A percentile compares a stretch with the other conserved stretches of the same genome.
Conservation (phyloP, 1,140 invertebrate species). For the Atta cephalotes region DNA sequence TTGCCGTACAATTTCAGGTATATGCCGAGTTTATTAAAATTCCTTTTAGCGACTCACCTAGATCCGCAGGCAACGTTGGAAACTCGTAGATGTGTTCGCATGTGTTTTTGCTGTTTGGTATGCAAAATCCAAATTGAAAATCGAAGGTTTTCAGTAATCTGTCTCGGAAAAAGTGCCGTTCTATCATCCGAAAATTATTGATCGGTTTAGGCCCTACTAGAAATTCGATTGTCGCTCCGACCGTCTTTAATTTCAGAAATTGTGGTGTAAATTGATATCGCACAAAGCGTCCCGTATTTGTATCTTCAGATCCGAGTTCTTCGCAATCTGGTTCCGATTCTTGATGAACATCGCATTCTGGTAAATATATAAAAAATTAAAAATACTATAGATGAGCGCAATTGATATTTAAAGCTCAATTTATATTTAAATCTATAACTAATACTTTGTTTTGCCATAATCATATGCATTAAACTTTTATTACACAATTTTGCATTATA, state of each 20-base stretch:
- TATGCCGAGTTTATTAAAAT: neutral
- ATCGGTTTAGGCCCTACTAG: constrained; percentile 96
- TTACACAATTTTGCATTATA: neutral
- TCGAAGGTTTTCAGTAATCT: constrained; percentile 99
- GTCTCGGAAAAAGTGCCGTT: constrained; percentile 98
- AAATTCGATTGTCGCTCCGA: constrained; percentile 99
- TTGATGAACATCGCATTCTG: constrained; percentile 81
- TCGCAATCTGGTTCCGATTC: constrained; percentile 86
- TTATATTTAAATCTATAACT: neutral
- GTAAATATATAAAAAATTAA: constrained; percentile 19
- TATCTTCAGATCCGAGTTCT: constrained; percentile 91
- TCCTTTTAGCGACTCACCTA: constrained; percentile 89
- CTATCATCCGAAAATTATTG: constrained; percentile 99
- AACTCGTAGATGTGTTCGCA: constrained; percentile 99
- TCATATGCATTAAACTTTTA: too few relatives aligned
- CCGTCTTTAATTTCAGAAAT: constrained; percentile 97
- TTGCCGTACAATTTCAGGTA: neutral
- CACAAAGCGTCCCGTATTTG: constrained; percentile 97
- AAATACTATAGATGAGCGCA: neutral
- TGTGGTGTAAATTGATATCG: constrained; percentile 98
- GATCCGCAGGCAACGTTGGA: constrained; percentile 93
- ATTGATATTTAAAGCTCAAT: neutral
- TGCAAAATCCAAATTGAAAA: constrained; percentile 99
- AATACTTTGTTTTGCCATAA: neutral
- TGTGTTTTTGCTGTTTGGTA: constrained; percentile 98